A percentile compares a stretch with the other conserved stretches of the same genome.
Evolutionary conservation across 2,113 vertebrate genomes (phyloP).

Genomic region (Corythaeola cristata): DNA sequence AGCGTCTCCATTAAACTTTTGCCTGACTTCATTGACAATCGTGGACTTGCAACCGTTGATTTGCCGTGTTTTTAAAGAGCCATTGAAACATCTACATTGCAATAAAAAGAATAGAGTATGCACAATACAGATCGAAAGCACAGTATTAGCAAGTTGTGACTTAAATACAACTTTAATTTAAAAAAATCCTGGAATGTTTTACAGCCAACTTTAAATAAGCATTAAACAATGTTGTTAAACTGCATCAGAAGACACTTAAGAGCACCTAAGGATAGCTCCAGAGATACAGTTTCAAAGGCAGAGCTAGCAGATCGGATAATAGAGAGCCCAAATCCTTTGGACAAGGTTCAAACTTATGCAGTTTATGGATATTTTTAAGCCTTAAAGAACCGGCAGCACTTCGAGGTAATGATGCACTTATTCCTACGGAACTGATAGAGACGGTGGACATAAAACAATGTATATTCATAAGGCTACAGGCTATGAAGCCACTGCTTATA

Average conservation of each 20-base stretch:
- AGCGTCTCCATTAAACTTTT: background rate
- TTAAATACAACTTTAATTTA: conserved; percentile 1
- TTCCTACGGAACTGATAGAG: conserved; percentile 35
- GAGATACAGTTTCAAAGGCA: conserved; percentile 75
- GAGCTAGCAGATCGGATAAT: conserved; percentile 66
- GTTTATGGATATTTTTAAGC: conserved; percentile 72
- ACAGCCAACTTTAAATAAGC: background rate
- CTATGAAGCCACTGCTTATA: conserved; percentile 41
- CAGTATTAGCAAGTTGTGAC: background rate
- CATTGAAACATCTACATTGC: background rate
- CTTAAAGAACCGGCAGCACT: conserved; percentile 57
- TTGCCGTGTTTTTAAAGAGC: background rate
- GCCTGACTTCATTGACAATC: background rate
- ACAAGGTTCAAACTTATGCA: conserved; percentile 69
- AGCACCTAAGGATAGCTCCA: conserved; percentile 69
- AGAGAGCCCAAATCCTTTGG: conserved; percentile 72
- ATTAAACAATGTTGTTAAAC: background rate
- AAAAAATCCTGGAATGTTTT: background rate
- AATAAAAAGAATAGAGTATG: background rate
- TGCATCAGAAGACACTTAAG: conserved; percentile 49
- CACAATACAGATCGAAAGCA: background rate
- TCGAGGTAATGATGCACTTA: conserved; percentile 67
- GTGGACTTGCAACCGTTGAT: background rate
- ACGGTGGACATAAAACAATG: conserved; percentile 40
- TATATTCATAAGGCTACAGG: conserved; percentile 50